Evolutionary conservation across 2,797 vertebrate genomes (phyloP), one percentile per base, ranked within the genome.

Genomic region (Myoxocephalus aenaeus): DNA sequence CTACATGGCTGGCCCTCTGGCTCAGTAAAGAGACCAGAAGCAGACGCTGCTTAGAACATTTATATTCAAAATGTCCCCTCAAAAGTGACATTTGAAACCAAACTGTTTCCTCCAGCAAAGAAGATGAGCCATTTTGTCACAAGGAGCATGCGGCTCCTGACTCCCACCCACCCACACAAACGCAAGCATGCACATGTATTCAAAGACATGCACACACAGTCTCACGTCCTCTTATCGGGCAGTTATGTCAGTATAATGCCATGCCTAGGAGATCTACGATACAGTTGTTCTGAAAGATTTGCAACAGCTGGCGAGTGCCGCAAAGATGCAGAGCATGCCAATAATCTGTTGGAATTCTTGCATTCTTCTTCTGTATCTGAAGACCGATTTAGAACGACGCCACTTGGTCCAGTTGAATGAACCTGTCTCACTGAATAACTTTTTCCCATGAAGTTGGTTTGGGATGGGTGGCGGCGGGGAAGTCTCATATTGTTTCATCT

Each of bases 281-380:
- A 51, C 70, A 64, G 66, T 73, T 25, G 34, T 70, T 70, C 62
- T 77, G 68, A 78, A 82, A 84, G 66, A 87, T 86, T 89, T 32
- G 64, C 63, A 89, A 86, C 92, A 95, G 92, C 93, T 93, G 92
- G 86, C 86, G 75, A 89, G 76, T 64, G 75, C 66, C 18, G 56
- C 87, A 84, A 87, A 92, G 89, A 93, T 90, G 85, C 77, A 80
- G 82, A 83, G 80, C 81, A 82, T 79, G 82, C 82, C 87, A 90
- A 84, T 93, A 94, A 94, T 94, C 90, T 92, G 79, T 86, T 88
- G 67, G 89, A 93, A 93, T 90, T 87, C 79, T 71, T 92, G 89
- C 84, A 80, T 92, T 92, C 85, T 91, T 86, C 77, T 80, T 76
- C 34, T 84, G 75, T 89, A 87, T 93, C 86, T 80, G 84, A 82